A percentile compares a stretch with the other conserved stretches of the same genome.
phyloP scores from a whole-genome alignment of 1,140 invertebrate species.

The Aphelinus certus region DNA sequence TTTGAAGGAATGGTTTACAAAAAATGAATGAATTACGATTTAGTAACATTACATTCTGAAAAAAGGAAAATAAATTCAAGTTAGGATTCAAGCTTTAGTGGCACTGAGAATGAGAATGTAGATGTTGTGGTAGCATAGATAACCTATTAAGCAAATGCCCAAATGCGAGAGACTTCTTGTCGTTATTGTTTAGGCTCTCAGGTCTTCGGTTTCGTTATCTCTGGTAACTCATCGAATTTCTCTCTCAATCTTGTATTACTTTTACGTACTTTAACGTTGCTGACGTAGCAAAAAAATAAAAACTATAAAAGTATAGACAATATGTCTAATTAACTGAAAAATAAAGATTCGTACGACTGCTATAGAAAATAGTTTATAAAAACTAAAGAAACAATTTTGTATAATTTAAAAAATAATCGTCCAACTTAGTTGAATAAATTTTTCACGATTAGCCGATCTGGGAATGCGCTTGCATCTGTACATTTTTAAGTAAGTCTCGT shows the following conservation, averaged over 20 bases:
- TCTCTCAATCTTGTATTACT: slow-evolving; percentile 25
- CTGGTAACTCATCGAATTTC: slow-evolving; percentile 21
- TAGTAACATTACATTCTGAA: not conserved
- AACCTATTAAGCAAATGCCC: slow-evolving; percentile 19
- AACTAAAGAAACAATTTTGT: slow-evolving; percentile 13
- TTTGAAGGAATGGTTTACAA: not conserved
- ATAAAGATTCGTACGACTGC: slow-evolving; percentile 5
- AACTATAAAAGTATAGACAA: slow-evolving; percentile 7
- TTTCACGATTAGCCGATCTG: slow-evolving; percentile 12
- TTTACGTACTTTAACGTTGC: slow-evolving; percentile 14
- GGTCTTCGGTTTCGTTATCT: slow-evolving; percentile 31
- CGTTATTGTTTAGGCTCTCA: slow-evolving; percentile 1
- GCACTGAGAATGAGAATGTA: slow-evolving; percentile 12
- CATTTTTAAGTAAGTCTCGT: not conserved
- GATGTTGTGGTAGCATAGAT: slow-evolving; percentile 9
- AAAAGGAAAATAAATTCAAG: not conserved
- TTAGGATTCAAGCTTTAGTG: slow-evolving; percentile 19
- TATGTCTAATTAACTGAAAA: not conserved
- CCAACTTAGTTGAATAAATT: slow-evolving; percentile 13
- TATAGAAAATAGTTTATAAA: slow-evolving; percentile 20
- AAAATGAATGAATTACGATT: not conserved
- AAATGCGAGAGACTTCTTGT: slow-evolving; percentile 25
- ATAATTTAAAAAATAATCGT: slow-evolving; percentile 14
- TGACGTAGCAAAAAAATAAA: slow-evolving; percentile 21
- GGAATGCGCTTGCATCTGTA: slow-evolving; percentile 12